Evolutionary conservation across 2,888 invertebrate genomes (phyloP).

Genomic region (Eupithecia pulchellata): DNA sequence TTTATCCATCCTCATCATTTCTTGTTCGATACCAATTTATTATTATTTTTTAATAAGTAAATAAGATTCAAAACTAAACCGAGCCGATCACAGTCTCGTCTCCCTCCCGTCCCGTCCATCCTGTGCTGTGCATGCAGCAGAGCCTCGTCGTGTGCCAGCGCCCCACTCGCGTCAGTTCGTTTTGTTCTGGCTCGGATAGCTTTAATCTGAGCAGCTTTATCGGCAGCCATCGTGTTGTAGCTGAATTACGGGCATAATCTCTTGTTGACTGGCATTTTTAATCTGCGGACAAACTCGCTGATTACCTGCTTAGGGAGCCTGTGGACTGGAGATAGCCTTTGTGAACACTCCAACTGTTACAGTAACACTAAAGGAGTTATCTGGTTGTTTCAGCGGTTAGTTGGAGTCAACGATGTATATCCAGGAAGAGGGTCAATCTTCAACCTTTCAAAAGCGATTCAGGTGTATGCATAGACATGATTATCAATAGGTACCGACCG

Average conservation of each 20-base stretch:
- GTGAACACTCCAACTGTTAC: background rate
- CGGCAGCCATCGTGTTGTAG: conserved; percentile 42
- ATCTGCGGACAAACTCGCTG: conserved; percentile 17
- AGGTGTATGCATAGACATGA: too few relatives aligned
- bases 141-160: conserved; percentile 15
- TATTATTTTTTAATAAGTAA: background rate
- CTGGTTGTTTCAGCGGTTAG: background rate
- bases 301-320: conserved; percentile 5
- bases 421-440: too few relatives aligned
- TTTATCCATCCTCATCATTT: background rate
- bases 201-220: conserved; percentile 41
- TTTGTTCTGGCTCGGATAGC: conserved; percentile 35
- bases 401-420: background rate
- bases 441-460: too few relatives aligned
- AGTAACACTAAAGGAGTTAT: background rate
- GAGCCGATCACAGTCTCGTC: background rate
- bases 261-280: conserved; percentile 42
- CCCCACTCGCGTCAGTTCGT: conserved; percentile 28
- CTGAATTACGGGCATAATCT: conserved; percentile 44
- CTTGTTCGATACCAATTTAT: background rate
- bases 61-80: background rate
- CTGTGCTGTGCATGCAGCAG: conserved; percentile 5
- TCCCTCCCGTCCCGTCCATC: background rate
- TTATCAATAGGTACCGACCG: too few relatives aligned
- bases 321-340: background rate